phyloP scores from a whole-genome alignment of 2,888 invertebrate species.

The Neuroscelio doddi region DNA sequence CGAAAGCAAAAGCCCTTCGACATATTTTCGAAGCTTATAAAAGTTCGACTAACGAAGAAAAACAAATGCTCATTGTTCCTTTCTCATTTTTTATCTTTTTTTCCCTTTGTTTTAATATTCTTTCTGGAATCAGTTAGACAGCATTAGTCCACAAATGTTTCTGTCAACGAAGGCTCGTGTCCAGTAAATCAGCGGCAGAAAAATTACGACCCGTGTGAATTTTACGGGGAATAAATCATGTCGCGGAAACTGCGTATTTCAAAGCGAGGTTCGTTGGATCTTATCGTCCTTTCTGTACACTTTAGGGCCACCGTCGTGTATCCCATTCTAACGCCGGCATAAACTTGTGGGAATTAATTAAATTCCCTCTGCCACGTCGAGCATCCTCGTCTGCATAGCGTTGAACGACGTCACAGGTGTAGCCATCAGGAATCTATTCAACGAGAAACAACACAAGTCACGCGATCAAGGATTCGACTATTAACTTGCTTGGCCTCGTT shows the following conservation, averaged over 20 bases:
- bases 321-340: conserved; percentile 9
- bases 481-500: conserved; percentile 40
- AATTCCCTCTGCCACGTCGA: conserved; percentile 33
- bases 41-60: no score
- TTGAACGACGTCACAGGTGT: conserved; percentile 42
- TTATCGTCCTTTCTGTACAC: conserved; percentile 28
- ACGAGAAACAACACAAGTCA: conserved; percentile 33
- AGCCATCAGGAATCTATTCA: conserved; percentile 24
- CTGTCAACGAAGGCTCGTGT: not conserved
- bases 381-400: conserved; percentile 34
- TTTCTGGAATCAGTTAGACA: no score
- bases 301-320: conserved; percentile 28
- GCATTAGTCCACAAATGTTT: not conserved
- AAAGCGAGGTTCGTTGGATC: conserved; percentile 14
- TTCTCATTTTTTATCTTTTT: no score
- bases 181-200: conserved; percentile 7
- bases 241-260: conserved; percentile 3
- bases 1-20: no score
- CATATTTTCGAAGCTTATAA: no score
- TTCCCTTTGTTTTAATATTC: conserved; percentile 6
- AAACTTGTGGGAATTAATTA: conserved; percentile 45
- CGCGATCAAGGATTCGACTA: conserved; percentile 35
- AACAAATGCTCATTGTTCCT: no score
- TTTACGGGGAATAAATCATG: conserved; percentile 16
- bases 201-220: conserved; percentile 22